Evolutionary conservation across 2,888 invertebrate genomes (phyloP).

Genomic region (Erebia palarica): DNA sequence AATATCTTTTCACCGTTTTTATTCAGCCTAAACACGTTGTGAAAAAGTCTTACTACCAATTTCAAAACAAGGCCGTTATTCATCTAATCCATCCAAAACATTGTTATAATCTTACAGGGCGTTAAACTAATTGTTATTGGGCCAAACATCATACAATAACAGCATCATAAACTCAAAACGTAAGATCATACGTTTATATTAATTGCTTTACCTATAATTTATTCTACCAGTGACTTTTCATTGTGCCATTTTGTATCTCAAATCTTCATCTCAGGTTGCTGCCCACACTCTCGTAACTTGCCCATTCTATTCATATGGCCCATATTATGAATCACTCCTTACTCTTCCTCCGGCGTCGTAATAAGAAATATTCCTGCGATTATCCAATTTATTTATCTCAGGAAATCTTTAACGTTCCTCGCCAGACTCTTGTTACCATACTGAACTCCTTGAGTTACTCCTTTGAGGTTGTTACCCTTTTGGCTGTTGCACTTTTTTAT

Average conservation of each 20-base stretch:
- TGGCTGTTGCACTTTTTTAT: background rate
- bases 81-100: background rate
- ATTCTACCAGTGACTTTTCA: background rate
- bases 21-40: too few species aligned
- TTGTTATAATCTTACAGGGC: too few species aligned
- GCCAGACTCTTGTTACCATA: constrained; percentile 11
- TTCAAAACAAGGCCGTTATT: too few species aligned
- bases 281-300: constrained; percentile 23
- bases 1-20: too few species aligned
- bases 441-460: background rate
- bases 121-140: too few species aligned
- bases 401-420: constrained; percentile 30
- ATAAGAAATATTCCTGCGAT: constrained; percentile 28
- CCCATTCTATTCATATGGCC: constrained; percentile 15
- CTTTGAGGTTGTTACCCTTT: background rate
- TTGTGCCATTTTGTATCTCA: background rate
- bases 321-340: constrained; percentile 18
- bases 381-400: constrained; percentile 33
- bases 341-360: constrained; percentile 7
- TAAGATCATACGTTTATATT: background rate
- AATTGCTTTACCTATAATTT: background rate
- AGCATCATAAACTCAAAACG: background rate
- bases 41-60: too few species aligned
- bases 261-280: constrained; percentile 7
- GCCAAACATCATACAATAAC: background rate